Evolutionary conservation across 1,140 invertebrate genomes (phyloP).

Genomic region (Drosophila ananassae): DNA sequence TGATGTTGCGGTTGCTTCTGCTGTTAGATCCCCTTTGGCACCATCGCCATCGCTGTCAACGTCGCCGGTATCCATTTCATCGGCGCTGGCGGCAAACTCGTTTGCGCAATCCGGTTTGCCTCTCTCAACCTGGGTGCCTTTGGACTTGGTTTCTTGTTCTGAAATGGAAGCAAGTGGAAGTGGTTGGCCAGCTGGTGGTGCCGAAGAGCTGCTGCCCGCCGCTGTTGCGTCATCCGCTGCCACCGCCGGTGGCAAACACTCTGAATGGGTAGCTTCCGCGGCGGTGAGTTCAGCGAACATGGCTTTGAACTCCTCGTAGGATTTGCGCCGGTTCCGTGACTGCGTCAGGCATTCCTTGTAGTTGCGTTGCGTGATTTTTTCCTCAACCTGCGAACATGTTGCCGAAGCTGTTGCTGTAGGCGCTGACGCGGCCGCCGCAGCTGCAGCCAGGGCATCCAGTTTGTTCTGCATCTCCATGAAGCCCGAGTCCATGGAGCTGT

Average conservation of each 20-base stretch:
- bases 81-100: constrained; percentile 74
- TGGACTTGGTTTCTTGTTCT: constrained; percentile 74
- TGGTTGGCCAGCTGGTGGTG: constrained; percentile 28
- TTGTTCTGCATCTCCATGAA: constrained; percentile 84
- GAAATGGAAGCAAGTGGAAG: constrained; percentile 77
- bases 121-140: constrained; percentile 29
- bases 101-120: constrained; percentile 78
- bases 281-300: constrained; percentile 66
- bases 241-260: constrained; percentile 26
- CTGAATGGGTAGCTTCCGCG: constrained; percentile 21
- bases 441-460: constrained; percentile 67
- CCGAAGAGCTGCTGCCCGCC: constrained; percentile 15
- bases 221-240: constrained; percentile 63
- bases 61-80: constrained; percentile 50
- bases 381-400: constrained; percentile 26
- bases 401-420: not conserved
- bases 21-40: constrained; percentile 53
- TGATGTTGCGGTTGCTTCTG: constrained; percentile 34
- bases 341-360: constrained; percentile 82
- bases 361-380: constrained; percentile 72
- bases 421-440: constrained; percentile 25
- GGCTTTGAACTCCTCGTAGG: constrained; percentile 84
- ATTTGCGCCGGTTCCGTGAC: constrained; percentile 83
- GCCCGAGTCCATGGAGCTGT: constrained; percentile 84
- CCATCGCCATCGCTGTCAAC: constrained; percentile 38